These are phyloP conservation scores for Chromoteleia sp. DNA, from an alignment of 2,888 invertebrate species.

Conservation along the genomic window DNA sequence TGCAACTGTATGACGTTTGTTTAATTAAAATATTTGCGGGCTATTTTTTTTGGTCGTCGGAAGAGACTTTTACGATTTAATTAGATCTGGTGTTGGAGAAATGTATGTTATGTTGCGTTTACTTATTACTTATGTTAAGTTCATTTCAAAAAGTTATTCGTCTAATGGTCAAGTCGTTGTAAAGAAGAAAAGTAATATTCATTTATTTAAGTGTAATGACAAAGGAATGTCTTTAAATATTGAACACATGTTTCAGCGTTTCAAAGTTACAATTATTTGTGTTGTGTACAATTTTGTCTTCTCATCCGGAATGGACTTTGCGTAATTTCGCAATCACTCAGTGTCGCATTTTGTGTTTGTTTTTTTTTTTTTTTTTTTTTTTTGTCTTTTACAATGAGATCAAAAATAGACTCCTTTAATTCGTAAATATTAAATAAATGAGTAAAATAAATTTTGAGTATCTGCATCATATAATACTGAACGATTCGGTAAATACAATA, in stretches of 20 bases:
- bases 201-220: too few species aligned
- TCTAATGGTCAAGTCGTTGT: too few species aligned
- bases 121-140: too few species aligned
- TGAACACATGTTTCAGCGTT: too few species aligned
- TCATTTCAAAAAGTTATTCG: too few species aligned
- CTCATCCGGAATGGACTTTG: not conserved
- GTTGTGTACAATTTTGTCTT: too few species aligned
- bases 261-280: too few species aligned
- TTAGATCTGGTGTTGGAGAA: not conserved
- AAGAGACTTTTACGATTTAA: conserved; percentile 5
- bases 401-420: conserved; percentile 56
- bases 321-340: not conserved
- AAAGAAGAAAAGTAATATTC: too few species aligned
- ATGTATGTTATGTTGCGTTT: too few species aligned
- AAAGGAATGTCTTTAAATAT: too few species aligned
- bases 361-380: too few species aligned
- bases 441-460: conserved; percentile 47
- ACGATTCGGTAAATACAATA: conserved; percentile 50
- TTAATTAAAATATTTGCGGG: conserved; percentile 38
- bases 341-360: not conserved
- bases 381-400: too few species aligned
- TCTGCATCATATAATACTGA: conserved; percentile 62
- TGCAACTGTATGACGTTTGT: conserved; percentile 14
- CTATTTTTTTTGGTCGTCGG: not conserved
- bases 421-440: conserved; percentile 12